These are phyloP conservation scores for Dreissena polymorpha DNA, from an alignment of 1,140 invertebrate genomes.

Conservation along the genomic window DNA sequence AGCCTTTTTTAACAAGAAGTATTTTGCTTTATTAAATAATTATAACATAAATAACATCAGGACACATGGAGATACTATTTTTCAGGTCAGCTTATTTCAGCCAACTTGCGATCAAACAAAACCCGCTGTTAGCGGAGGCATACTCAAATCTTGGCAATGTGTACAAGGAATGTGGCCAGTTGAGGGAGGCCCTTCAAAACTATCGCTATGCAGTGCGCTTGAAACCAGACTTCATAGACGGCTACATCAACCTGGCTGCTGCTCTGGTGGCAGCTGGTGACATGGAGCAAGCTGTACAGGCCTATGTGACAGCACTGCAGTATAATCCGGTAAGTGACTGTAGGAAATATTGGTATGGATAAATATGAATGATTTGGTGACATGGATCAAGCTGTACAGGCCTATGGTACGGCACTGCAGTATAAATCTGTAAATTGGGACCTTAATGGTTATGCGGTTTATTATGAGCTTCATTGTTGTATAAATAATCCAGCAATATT, in stretches of 20 bases:
- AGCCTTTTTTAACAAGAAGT: too few species aligned
- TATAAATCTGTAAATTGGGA: constrained; percentile 92
- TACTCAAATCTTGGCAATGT: constrained; percentile 99
- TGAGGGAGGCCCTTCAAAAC: constrained; percentile 96
- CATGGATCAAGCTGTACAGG: constrained; percentile 99
- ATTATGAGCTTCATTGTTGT: too few species aligned
- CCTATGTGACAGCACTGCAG: too few species aligned
- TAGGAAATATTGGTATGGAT: too few species aligned
- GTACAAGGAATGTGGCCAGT: constrained; percentile 96
- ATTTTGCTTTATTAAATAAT: too few species aligned
- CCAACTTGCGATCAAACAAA: constrained; percentile 96
- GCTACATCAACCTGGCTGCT: constrained; percentile 99
- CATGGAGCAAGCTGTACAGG: too few species aligned
- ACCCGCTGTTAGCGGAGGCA: constrained; percentile 98
- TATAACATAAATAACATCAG: too few species aligned
- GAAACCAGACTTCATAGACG: constrained; percentile 99
- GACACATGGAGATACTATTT: constrained; percentile 2
- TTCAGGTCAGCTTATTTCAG: constrained; percentile 79
- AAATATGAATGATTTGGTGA: too few species aligned
- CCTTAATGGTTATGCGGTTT: not conserved
- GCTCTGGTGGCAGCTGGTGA: constrained; percentile 99
- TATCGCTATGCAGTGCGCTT: constrained; percentile 97
- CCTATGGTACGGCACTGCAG: constrained; percentile 98
- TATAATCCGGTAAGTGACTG: too few species aligned
- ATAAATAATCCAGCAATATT: too few species aligned